Evolutionary conservation across 2,113 vertebrate species (phyloP).

Genomic region (Ivindomyrus marchei): DNA sequence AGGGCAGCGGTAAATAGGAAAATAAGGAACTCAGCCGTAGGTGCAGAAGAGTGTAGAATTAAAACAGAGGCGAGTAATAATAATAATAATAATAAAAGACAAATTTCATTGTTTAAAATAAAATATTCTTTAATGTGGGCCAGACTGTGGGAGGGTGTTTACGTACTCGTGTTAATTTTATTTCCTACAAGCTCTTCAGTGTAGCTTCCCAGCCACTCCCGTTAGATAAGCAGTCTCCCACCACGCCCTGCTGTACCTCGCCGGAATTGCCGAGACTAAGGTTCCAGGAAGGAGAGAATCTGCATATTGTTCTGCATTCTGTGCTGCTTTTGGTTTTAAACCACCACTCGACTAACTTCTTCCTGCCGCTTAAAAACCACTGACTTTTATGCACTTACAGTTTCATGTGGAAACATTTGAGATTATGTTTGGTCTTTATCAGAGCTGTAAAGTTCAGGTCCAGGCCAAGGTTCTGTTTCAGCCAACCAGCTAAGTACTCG

Average conservation of each 20-base stretch:
- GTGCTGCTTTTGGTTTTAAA: background rate
- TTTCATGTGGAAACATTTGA: background rate
- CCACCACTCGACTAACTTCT: background rate
- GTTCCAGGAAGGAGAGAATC: background rate
- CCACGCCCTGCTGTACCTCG: background rate
- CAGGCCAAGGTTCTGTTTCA: no score
- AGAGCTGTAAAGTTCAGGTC: no score
- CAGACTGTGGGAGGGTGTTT: background rate
- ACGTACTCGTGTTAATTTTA: background rate
- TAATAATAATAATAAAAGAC: background rate
- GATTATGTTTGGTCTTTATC: background rate
- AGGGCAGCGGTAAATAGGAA: background rate
- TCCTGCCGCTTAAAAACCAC: background rate
- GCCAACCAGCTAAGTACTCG: no score
- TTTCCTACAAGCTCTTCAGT: background rate
- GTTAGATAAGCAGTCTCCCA: background rate
- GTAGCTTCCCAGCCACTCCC: background rate
- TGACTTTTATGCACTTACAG: background rate
- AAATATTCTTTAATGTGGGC: background rate
- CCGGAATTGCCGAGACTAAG: background rate
- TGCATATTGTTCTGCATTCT: background rate
- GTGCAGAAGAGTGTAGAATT: background rate
- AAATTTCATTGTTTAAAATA: background rate
- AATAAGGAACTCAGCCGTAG: background rate
- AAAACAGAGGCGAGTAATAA: background rate